These are phyloP conservation scores for Zenarchopterus dispar DNA, from an alignment of 2,797 vertebrate species.

Conservation along the genomic window DNA sequence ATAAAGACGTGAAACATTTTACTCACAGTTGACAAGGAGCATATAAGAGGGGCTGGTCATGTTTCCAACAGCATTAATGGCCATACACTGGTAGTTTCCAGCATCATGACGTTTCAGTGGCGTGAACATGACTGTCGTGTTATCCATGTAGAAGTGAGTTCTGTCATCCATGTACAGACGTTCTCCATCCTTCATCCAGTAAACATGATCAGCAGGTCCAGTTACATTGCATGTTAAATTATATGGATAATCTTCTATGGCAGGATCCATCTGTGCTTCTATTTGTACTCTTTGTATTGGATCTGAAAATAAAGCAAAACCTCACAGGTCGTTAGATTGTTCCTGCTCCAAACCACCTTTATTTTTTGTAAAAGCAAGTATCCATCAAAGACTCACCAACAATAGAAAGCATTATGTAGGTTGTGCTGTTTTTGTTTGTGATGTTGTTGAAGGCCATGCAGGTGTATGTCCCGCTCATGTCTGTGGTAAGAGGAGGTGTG, in stretches of 20 bases:
- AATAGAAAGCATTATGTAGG: slow-evolving; percentile 37
- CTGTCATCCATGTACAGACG: slow-evolving; percentile 19
- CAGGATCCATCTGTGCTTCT: neutral
- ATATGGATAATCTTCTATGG: slow-evolving; percentile 41
- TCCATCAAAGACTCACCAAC: slow-evolving; percentile 46
- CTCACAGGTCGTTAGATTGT: neutral
- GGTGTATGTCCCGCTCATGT: slow-evolving; percentile 45
- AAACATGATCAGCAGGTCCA: slow-evolving; percentile 44
- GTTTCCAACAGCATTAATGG: slow-evolving; percentile 43
- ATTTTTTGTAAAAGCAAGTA: neutral
- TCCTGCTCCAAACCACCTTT: neutral
- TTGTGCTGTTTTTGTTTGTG: slow-evolving; percentile 50
- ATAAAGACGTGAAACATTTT: neutral
- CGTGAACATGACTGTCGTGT: slow-evolving; percentile 56
- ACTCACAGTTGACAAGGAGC: slow-evolving; percentile 67
- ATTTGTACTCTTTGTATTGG: slow-evolving; percentile 37
- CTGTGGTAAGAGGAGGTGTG: slow-evolving; percentile 34
- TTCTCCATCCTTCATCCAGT: slow-evolving; percentile 63
- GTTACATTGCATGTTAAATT: slow-evolving; percentile 56
- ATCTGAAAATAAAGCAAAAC: slow-evolving; percentile 46
- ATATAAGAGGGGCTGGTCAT: slow-evolving; percentile 37
- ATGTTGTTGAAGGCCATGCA: slow-evolving; percentile 68
- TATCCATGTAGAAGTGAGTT: slow-evolving; percentile 23
- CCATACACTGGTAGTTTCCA: slow-evolving; percentile 64
- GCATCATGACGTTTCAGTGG: slow-evolving; percentile 14